Base-by-base conservation (phyloP, 1,140 invertebrate species). In the Drosophila subobscura region DNA sequence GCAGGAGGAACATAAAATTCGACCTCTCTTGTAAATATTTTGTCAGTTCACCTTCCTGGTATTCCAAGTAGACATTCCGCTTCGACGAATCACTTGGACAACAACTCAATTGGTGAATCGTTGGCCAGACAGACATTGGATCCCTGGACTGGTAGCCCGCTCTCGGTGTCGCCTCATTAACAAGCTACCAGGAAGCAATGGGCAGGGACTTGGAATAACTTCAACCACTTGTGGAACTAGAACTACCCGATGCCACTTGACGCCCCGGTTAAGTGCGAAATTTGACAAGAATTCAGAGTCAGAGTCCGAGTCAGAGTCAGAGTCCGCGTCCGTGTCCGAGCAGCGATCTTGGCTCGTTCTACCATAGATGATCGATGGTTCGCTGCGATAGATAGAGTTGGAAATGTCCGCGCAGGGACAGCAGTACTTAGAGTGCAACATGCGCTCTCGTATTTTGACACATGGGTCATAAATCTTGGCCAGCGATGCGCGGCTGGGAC, bases 371-470 rank as follows among this genome's bases (percentile, higher is more conserved):
- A 56, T 56, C 46, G 68, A 54, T 54, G 25, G 49, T 27, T 29
- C n/a, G 12, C 25, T 40, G 16, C 20, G 16, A 4, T 25, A 33
- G 7, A 49, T 14, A 8, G 5, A 10, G 33, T 47, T 20, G 12
- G 44, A 8, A 41, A 50, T 10, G 41, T 7, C 6, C 10, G 49
- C 7, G 29, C 29, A 3, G 29, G 27, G 8, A 20, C 16, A 1
- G 16, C 16, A 20, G 0, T 20, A 20, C 16, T 20, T 37, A 3
- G 7, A 37, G 33, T 37, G 76, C 37, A 81, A 81, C 49, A 79
- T 46, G 72, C 59, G 57, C 63, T 57, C 68, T 83, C 76, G 57
- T 88, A 88, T 88, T 88, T 83, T 88, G 84, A 89, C 83, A 88
- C 75, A 88, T 77, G 78, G 66, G 47, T 54, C 83, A 88, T 88